Conservation (phyloP, 1,140 invertebrate genomes). For the Sipha flava region DNA sequence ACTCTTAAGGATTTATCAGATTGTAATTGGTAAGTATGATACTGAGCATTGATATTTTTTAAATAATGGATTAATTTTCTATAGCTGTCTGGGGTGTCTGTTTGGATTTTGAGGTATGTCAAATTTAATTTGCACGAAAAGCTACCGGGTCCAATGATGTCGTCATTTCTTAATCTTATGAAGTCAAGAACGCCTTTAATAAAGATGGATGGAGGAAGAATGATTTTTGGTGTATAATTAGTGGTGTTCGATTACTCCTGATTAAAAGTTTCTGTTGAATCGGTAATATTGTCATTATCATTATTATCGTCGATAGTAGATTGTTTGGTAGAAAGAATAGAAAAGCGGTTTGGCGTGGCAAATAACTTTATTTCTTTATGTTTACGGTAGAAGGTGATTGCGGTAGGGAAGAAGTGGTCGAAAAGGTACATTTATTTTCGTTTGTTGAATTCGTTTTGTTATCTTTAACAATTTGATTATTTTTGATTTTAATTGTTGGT, state of each 20-base stretch:
- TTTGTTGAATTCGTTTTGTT: neutral
- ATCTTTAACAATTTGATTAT: neutral
- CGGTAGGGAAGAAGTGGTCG: neutral
- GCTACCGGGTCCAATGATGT: neutral
- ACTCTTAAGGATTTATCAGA: constrained; percentile 41
- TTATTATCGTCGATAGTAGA: neutral
- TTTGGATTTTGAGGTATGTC: neutral
- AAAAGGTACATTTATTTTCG: neutral
- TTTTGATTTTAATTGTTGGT: neutral
- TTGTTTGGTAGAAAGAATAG: neutral
- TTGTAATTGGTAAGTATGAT: constrained; percentile 42
- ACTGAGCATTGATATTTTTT: neutral
- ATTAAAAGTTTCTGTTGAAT: neutral
- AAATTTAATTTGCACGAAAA: neutral
- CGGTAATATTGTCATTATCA: no score
- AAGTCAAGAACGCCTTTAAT: no score
- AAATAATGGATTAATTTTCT: neutral
- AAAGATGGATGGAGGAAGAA: no score
- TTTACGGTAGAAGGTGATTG: neutral
- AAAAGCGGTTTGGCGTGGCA: neutral
- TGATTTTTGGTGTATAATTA: no score
- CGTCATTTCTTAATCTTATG: no score
- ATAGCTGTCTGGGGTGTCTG: neutral
- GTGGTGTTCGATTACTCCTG: neutral
- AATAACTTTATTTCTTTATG: neutral